phyloP scores from a whole-genome alignment of 2,113 vertebrate genomes.

The Eublepharis macularius region DNA sequence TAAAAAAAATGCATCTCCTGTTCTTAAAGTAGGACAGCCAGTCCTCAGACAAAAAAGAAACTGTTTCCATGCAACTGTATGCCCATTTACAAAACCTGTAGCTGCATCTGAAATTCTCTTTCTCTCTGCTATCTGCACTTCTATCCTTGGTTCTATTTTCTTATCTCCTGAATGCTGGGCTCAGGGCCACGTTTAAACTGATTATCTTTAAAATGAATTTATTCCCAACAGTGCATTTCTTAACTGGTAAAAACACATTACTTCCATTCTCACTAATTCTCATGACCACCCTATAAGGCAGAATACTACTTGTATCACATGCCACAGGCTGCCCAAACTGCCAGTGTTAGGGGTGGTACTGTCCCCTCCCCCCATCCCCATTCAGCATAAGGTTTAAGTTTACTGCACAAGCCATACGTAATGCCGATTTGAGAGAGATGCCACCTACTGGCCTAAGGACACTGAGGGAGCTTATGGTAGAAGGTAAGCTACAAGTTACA shows the following conservation, averaged over 20 bases:
- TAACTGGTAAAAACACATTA: neutral
- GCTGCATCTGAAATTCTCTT: neutral
- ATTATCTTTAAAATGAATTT: too few species aligned
- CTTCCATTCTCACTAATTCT: neutral
- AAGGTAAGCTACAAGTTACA: too few species aligned
- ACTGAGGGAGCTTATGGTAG: too few species aligned
- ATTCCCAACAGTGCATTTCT: too few species aligned
- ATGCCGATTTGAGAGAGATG: too few species aligned
- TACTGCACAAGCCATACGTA: too few species aligned
- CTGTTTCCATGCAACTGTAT: neutral
- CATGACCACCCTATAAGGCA: neutral
- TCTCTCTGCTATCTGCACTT: neutral
- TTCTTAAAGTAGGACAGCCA: neutral
- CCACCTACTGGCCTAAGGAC: too few species aligned
- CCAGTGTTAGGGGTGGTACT: too few species aligned
- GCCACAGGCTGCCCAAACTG: too few species aligned
- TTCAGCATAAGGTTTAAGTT: too few species aligned
- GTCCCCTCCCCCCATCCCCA: too few species aligned
- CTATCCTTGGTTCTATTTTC: neutral
- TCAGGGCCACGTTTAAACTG: neutral
- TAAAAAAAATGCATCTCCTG: neutral
- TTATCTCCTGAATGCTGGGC: neutral
- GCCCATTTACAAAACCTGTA: neutral
- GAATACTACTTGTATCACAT: neutral
- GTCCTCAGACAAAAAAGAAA: neutral